Evolutionary conservation across 2,888 invertebrate species (phyloP).

Genomic region (Dichetophora obliterata): DNA sequence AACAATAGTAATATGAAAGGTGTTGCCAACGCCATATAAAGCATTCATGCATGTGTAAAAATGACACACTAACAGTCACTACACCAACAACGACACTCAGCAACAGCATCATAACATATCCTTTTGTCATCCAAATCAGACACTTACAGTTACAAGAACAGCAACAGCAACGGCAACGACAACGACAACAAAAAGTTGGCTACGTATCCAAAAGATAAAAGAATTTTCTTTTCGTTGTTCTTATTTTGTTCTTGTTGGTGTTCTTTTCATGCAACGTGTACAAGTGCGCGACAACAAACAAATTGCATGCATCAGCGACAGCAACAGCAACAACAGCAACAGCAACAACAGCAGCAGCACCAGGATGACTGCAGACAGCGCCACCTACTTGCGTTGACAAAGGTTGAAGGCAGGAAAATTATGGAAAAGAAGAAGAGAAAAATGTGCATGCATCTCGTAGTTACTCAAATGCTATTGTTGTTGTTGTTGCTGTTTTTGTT

Average conservation of each 20-base stretch:
- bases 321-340: neutral
- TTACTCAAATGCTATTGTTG: neutral
- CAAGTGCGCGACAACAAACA: constrained; percentile 31
- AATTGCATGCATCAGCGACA: constrained; percentile 24
- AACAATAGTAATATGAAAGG: neutral
- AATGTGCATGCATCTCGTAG: neutral
- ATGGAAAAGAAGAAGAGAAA: neutral
- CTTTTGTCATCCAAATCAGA: constrained; percentile 2
- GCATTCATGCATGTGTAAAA: neutral
- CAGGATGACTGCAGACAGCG: constrained; percentile 15
- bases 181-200: neutral
- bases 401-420: constrained; percentile 30
- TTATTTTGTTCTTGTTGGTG: constrained; percentile 25
- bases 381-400: constrained; percentile 23
- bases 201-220: neutral
- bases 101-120: neutral
- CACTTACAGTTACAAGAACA: constrained; percentile 9
- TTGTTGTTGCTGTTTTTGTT: neutral
- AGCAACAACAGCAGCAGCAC: neutral
- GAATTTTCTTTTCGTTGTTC: neutral
- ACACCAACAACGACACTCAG: neutral
- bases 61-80: neutral
- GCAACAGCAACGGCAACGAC: constrained; percentile 10
- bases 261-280: constrained; percentile 14
- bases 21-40: constrained; percentile 10